These are phyloP conservation scores for Phenacoccus solenopsis DNA, from an alignment of 1,140 invertebrate genomes.

Conservation along the genomic window DNA sequence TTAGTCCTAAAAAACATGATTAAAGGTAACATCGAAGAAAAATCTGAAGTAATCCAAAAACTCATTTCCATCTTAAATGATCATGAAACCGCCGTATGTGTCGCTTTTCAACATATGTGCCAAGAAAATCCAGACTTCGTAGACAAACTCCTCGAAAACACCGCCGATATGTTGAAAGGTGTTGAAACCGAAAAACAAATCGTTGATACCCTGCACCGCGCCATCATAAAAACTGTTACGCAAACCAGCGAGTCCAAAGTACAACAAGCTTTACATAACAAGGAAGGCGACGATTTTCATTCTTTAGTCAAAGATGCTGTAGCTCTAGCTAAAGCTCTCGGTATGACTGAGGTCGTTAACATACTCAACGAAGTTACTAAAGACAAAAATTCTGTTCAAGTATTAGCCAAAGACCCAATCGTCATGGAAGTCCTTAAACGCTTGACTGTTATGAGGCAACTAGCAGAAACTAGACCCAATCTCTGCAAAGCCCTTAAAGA, in stretches of 20 bases:
- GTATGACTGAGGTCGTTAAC: constrained; percentile 46
- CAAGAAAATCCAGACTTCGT: constrained; percentile 31
- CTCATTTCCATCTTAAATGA: constrained; percentile 22
- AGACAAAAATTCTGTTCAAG: constrained; percentile 43
- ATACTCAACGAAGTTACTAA: constrained; percentile 43
- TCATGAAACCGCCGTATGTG: constrained; percentile 18
- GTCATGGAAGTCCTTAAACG: constrained; percentile 54
- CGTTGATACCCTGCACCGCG: constrained; percentile 44
- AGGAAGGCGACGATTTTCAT: constrained; percentile 38
- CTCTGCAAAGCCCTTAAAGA: constrained; percentile 44
- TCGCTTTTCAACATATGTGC: constrained; percentile 31
- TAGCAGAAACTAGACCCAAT: constrained; percentile 50
- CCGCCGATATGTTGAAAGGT: constrained; percentile 29
- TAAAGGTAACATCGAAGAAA: constrained; percentile 14
- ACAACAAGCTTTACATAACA: constrained; percentile 39
- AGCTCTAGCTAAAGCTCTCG: constrained; percentile 53
- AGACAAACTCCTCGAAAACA: constrained; percentile 30
- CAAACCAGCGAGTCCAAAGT: constrained; percentile 43
- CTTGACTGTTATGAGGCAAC: constrained; percentile 53
- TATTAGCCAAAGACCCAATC: constrained; percentile 44
- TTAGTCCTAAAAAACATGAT: constrained; percentile 6
- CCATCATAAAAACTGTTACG: constrained; percentile 45
- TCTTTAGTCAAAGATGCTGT: constrained; percentile 51
- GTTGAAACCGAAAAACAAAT: constrained; percentile 40
- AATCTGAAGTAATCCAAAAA: constrained; percentile 22